Evolutionary conservation across 2,888 invertebrate species (phyloP), one percentile per base, ranked within the genome.

Genomic region (Agrochola lota): DNA sequence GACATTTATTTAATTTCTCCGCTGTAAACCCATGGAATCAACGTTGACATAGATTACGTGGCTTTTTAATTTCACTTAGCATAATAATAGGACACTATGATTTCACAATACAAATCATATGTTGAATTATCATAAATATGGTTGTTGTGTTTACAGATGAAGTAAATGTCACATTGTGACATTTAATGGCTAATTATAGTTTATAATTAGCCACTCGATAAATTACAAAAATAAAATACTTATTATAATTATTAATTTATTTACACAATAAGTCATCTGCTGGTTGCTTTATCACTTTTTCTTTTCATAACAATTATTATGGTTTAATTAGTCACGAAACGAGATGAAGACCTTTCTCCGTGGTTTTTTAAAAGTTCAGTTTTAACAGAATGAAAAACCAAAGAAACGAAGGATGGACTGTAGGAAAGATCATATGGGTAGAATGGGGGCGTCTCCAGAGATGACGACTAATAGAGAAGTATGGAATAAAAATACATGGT

Each of bases 241-340:
- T n/a, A 35, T 73, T 59, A 11, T 23, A 30, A 26, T 62, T 63
- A 59, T 75, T 30, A 1, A 76, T 67, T 83, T 80, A 73, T 71
- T 83, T 80, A 68, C 23, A 40, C 69, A 75, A 62, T 70, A 83
- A 30, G 23, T 71, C 62, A 26, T 57, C 68, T n/a, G 26, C 26
- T 79, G 75, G 75, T 79, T 72, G 26, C 62, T 57, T 70, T 80
- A 83, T 83, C 83, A 35, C 12, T 66, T 40, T 79, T 69, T 68
- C 55, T 63, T 66, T 67, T 80, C 52, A 70, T 57, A 70, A 70
- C 40, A 80, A 70, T 80, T 80, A 74, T n/a, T 43, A 46, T 30
- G 15, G 49, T 20, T 30, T 77, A 71, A 71, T 81, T 68, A 77
- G 71, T 23, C 70, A 80, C n/a, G 60, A 49, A 64, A 0, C 8